Evolutionary conservation across 1,140 invertebrate species (phyloP).

Genomic region (Pseudachorutes palmiensis): DNA sequence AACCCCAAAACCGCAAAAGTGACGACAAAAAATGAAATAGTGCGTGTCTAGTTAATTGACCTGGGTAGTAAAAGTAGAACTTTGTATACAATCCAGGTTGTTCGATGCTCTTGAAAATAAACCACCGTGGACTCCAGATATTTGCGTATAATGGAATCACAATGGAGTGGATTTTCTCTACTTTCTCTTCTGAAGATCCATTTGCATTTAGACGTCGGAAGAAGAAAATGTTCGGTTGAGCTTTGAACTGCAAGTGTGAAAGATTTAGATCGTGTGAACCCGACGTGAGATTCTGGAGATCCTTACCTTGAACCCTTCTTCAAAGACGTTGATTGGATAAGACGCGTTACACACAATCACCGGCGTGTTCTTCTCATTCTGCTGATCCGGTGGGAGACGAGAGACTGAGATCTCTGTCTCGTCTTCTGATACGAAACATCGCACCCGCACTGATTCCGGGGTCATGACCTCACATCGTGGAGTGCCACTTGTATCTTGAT

Average conservation of each 20-base stretch:
- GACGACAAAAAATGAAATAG: too few relatives aligned
- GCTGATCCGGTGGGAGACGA: background rate
- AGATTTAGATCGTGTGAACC: too few relatives aligned
- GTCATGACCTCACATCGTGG: slow-evolving; percentile 6
- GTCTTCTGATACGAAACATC: background rate
- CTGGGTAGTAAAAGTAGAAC: slow-evolving; percentile 18
- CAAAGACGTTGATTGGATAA: slow-evolving; percentile 1
- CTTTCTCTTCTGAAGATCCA: background rate
- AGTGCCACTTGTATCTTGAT: background rate
- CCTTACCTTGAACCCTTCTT: slow-evolving; percentile 4
- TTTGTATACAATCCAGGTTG: background rate
- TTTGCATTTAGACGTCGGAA: background rate
- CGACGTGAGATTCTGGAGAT: background rate
- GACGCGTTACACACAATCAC: slow-evolving; percentile 5
- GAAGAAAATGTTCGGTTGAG: background rate
- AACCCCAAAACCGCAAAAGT: too few relatives aligned
- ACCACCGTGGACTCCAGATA: slow-evolving; percentile 5
- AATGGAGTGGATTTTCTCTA: background rate
- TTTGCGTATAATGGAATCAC: background rate
- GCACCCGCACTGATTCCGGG: background rate
- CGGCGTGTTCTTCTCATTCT: background rate
- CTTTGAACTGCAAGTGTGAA: background rate
- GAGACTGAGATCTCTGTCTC: background rate
- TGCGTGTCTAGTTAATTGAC: too few relatives aligned
- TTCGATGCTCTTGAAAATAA: background rate